A percentile compares a stretch with the other conserved stretches of the same genome.
Conservation (phyloP, 2,797 vertebrate species). For the Setipinna tenuifilis region DNA sequence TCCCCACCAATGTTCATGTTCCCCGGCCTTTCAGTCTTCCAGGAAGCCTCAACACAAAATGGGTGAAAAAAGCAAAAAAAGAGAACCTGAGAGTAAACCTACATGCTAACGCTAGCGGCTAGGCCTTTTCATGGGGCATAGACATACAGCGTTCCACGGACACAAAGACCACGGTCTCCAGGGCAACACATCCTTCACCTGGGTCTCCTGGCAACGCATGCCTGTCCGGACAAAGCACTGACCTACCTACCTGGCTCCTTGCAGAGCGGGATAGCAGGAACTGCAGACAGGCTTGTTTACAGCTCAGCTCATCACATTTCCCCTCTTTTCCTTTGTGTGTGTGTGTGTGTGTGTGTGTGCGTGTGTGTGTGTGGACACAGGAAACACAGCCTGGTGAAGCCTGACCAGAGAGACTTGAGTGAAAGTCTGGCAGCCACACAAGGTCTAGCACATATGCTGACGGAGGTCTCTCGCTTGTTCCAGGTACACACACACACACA, state of each 20-base stretch:
- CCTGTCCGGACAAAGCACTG: not conserved
- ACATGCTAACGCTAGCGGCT: no score
- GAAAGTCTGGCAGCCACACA: slow-evolving; percentile 88
- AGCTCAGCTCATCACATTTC: not conserved
- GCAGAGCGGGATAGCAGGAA: not conserved
- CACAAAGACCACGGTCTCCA: no score
- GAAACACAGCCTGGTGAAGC: slow-evolving; percentile 84
- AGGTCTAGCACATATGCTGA: slow-evolving; percentile 86
- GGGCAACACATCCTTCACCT: no score
- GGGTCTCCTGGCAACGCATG: not conserved
- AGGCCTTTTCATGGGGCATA: no score
- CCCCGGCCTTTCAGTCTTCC: no score
- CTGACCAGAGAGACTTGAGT: slow-evolving; percentile 85
- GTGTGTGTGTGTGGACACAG: slow-evolving; percentile 76
- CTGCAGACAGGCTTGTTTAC: not conserved
- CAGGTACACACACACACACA: slow-evolving; percentile 63
- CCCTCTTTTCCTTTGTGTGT: not conserved
- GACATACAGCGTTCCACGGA: no score
- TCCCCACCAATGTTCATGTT: no score
- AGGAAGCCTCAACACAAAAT: no score
- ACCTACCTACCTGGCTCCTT: not conserved
- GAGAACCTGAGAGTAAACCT: no score
- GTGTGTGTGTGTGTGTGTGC: slow-evolving; percentile 36
- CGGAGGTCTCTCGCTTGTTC: slow-evolving; percentile 79
- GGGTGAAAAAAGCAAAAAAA: no score